phyloP scores from a whole-genome alignment of 2,113 vertebrate species.

The Centropus bengalensis region DNA sequence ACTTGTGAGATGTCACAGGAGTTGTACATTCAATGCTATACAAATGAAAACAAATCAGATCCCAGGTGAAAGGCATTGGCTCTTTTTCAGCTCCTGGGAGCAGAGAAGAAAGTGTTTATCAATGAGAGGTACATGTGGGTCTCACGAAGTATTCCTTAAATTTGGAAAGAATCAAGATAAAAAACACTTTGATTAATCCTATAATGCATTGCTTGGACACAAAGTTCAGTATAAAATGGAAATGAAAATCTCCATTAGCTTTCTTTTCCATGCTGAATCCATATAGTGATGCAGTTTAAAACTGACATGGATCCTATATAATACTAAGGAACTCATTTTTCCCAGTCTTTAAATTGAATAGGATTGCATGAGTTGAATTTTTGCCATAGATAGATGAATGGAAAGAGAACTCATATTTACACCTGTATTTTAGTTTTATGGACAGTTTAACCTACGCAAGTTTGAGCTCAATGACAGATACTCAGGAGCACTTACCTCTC shows the following conservation, averaged over 20 bases:
- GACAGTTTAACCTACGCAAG: background rate
- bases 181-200: slow-evolving; percentile 7
- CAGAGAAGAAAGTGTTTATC: background rate
- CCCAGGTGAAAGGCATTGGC: background rate
- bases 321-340: background rate
- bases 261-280: background rate
- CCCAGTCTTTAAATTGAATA: background rate
- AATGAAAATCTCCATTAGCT: background rate
- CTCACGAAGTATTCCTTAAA: background rate
- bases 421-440: background rate
- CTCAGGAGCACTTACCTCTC: background rate
- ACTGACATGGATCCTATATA: background rate
- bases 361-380: background rate
- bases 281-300: background rate
- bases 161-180: background rate
- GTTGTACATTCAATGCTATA: background rate
- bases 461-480: background rate
- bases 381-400: background rate
- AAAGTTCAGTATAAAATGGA: background rate
- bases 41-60: background rate
- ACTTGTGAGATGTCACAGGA: background rate
- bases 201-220: background rate
- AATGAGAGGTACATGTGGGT: background rate
- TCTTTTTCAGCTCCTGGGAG: background rate
- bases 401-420: background rate